Base-by-base conservation (phyloP, 2,113 vertebrate genomes). In the Pandion haliaetus region DNA sequence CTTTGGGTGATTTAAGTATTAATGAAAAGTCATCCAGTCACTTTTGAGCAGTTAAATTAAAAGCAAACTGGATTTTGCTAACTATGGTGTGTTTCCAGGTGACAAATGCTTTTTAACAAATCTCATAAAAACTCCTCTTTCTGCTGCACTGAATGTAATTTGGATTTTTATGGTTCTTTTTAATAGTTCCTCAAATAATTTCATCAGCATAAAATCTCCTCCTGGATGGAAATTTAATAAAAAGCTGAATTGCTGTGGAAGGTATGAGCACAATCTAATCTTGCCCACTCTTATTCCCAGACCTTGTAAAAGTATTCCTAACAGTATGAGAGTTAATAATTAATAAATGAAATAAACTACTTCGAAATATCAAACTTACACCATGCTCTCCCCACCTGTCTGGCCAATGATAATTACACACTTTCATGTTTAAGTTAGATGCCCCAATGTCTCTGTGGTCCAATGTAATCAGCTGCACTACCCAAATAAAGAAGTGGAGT, bases 41-140 rank as follows among this genome's bases (percentile, higher is more conserved):
- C 66, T 93, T 94, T 24, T 32, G 71, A 85, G 74, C 73, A 77
- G 62, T 77, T 77, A 70, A 94, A 95, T 87, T 50, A 93, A 95
- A 85, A 90, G 54, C 62, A 70, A 77, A 90, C 70, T 18, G 78
- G 54, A 42, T 40, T 86, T 86, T 85, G 31, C 49, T 80, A 54
- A 66, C 73, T 9, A 32, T 58, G 45, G 63, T 77, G n/a, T 96
- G 86, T 93, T 95, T 94, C 70, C 87, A 91, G 86, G 91, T 83
- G 91, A 95, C 95, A 95, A 97, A 82, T 26, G 77, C 73, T 72
- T 77, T 50, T 70, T 89, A 86, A 77, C n/a, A 73, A 82, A 90
- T 58, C 78, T 84, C 77, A 44, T 87, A 82, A 94, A 92, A 54
- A 32, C 19, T 67, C 45, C n/a, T 77, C 42, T 66, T 72, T 74